These are phyloP conservation scores for Phyto melanocephala DNA, from an alignment of 2,888 invertebrate genomes.

Conservation along the genomic window DNA sequence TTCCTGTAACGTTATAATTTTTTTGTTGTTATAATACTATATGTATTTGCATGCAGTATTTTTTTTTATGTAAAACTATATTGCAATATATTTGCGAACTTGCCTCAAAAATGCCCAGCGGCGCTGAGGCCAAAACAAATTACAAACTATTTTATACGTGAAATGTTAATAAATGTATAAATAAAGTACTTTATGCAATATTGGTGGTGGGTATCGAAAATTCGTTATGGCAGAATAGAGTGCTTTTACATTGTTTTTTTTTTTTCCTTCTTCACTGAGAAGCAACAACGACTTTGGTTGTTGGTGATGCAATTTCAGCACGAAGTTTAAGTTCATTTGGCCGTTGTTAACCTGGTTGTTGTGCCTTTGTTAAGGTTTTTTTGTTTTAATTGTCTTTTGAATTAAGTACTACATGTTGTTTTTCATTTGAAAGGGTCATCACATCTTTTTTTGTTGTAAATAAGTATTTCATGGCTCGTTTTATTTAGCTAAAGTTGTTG, in stretches of 20 bases:
- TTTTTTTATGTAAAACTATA: too few relatives aligned
- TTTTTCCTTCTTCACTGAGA: neutral
- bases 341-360: conserved; percentile 42
- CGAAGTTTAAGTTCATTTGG: conserved; percentile 62
- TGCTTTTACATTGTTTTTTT: neutral
- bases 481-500: neutral
- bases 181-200: too few relatives aligned
- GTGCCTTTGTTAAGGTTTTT: conserved; percentile 1
- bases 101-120: too few relatives aligned
- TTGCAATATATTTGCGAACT: too few relatives aligned
- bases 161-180: too few relatives aligned
- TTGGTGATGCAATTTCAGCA: conserved; percentile 53
- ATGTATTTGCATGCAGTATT: too few relatives aligned
- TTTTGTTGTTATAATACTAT: too few relatives aligned
- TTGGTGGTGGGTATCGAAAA: too few relatives aligned
- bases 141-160: too few relatives aligned
- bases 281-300: neutral
- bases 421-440: conserved; percentile 44
- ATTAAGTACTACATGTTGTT: conserved; percentile 20
- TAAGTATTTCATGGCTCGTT: neutral
- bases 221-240: too few relatives aligned
- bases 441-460: neutral
- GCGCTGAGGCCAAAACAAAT: too few relatives aligned
- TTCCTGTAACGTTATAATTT: too few relatives aligned
- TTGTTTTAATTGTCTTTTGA: neutral